Evolutionary conservation across 2,888 invertebrate species (phyloP).

Genomic region (Apamea crenata): DNA sequence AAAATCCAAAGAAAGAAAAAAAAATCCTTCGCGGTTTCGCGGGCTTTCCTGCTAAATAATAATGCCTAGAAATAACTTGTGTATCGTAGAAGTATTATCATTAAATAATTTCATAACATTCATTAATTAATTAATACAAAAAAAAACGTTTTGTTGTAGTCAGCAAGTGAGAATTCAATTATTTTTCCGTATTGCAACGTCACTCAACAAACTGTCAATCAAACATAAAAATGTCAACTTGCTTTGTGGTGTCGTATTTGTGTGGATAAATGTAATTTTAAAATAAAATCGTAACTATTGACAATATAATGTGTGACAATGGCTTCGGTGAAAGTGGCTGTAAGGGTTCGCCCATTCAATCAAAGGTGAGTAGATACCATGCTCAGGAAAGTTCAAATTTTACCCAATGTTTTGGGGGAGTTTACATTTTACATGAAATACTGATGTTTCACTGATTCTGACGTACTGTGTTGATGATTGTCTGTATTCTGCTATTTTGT

Average conservation of each 20-base stretch:
- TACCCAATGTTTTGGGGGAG: conserved; percentile 71
- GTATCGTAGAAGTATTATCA: not conserved
- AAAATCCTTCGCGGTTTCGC: not conserved
- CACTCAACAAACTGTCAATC: conserved; percentile 63
- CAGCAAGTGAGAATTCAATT: not conserved
- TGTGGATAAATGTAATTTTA: conserved; percentile 83
- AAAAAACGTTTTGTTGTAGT: conserved; percentile 25
- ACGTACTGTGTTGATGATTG: conserved; percentile 70
- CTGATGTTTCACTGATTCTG: conserved; percentile 71
- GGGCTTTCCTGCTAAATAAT: not conserved
- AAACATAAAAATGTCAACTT: conserved; percentile 79
- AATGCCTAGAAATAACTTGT: not conserved
- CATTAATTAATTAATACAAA: not conserved
- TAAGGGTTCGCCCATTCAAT: conserved; percentile 97
- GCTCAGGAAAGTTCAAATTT: conserved; percentile 59
- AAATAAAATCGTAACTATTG: conserved; percentile 77
- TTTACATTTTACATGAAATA: conserved; percentile 68
- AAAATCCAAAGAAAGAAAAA: not conserved
- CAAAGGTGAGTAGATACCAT: conserved; percentile 91
- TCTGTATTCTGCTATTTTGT: conserved; percentile 64
- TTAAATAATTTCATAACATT: not conserved
- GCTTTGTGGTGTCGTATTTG: conserved; percentile 83
- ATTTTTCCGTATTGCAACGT: conserved; percentile 62
- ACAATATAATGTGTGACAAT: conserved; percentile 91
- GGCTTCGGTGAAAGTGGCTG: conserved; percentile 98